These are phyloP conservation scores for Gorsachius magnificus DNA, from an alignment of 2,797 vertebrate genomes.

Conservation along the genomic window DNA sequence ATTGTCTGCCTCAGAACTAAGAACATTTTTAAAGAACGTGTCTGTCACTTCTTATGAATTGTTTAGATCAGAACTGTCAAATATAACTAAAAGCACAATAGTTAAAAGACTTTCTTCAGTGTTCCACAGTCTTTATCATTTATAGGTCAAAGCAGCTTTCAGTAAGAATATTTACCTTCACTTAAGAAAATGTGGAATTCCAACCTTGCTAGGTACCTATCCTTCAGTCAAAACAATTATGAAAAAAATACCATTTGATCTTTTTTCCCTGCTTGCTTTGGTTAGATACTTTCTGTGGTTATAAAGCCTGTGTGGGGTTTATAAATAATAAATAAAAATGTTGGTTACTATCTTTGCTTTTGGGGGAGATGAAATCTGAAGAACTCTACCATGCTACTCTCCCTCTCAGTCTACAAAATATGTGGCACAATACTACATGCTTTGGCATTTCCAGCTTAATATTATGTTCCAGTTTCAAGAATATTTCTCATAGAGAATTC, in stretches of 20 bases:
- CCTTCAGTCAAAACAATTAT: neutral
- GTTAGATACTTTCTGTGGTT: neutral
- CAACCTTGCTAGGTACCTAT: neutral
- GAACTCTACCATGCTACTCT: neutral
- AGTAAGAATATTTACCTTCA: slow-evolving; percentile 16
- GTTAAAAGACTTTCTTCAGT: slow-evolving; percentile 33
- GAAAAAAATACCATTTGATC: neutral
- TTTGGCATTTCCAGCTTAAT: neutral
- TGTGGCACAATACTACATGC: neutral
- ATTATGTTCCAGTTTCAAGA: neutral
- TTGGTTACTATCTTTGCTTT: neutral
- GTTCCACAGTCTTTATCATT: slow-evolving; percentile 28
- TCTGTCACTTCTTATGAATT: slow-evolving; percentile 45
- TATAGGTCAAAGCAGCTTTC: slow-evolving; percentile 33
- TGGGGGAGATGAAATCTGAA: neutral
- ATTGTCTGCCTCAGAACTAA: slow-evolving; percentile 25
- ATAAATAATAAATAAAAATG: neutral
- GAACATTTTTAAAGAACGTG: neutral
- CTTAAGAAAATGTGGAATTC: neutral
- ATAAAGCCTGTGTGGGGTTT: neutral
- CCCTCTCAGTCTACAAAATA: neutral
- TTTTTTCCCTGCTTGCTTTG: neutral
- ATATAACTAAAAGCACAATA: slow-evolving; percentile 33
- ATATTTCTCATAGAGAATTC: neutral
- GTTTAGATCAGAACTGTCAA: slow-evolving; percentile 55